phyloP scores from a whole-genome alignment of 2,888 invertebrate species.

The Sericinus montela region DNA sequence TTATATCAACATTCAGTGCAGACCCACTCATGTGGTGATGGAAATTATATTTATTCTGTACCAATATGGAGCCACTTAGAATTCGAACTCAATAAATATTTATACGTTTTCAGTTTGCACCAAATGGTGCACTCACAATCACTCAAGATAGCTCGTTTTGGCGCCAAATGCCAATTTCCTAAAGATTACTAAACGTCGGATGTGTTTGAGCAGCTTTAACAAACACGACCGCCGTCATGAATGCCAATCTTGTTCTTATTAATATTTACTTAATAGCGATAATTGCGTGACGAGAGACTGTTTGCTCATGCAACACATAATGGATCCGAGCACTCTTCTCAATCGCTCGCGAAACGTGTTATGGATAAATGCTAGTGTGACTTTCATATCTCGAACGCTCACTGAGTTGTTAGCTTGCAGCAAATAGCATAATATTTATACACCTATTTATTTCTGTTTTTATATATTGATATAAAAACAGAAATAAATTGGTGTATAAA shows the following conservation, averaged over 20 bases:
- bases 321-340: conserved; percentile 67
- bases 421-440: conserved; percentile 12
- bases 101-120: conserved; percentile 47
- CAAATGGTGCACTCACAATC: conserved; percentile 55
- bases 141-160: conserved; percentile 52
- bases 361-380: conserved; percentile 64
- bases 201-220: conserved; percentile 40
- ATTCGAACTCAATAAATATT: conserved; percentile 56
- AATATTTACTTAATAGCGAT: conserved; percentile 37
- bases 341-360: conserved; percentile 67
- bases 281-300: conserved; percentile 45
- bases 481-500: conserved; percentile 5
- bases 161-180: conserved; percentile 69
- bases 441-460: too few species aligned
- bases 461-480: too few species aligned
- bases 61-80: conserved; percentile 41
- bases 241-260: conserved; percentile 38
- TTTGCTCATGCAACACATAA: conserved; percentile 61
- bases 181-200: conserved; percentile 54
- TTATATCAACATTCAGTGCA: conserved; percentile 4
- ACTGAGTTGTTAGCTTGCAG: conserved; percentile 13
- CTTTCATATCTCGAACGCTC: conserved; percentile 55
- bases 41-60: conserved; percentile 10
- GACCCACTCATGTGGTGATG: neutral
- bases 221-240: conserved; percentile 32